These are phyloP conservation scores for Cyprinus carpio DNA, from an alignment of 2,113 vertebrate species.

Conservation along the genomic window DNA sequence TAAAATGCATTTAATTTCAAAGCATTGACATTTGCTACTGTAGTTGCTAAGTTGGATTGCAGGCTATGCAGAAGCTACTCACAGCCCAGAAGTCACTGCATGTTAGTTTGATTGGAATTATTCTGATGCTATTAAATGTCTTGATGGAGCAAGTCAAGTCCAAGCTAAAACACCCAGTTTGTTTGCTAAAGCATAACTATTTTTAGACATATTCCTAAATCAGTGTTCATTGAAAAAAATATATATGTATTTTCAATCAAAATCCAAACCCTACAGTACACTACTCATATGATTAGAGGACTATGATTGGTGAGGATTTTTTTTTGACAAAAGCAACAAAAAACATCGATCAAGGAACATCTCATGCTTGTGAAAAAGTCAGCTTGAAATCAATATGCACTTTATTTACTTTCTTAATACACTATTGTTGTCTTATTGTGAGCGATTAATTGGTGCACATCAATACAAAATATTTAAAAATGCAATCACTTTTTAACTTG, in stretches of 20 bases:
- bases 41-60: neutral
- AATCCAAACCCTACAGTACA: neutral
- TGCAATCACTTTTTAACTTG: neutral
- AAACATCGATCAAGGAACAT: neutral
- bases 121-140: neutral
- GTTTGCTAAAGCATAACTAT: neutral
- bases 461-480: neutral
- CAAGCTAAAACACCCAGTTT: neutral
- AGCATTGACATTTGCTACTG: constrained; percentile 33
- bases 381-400: neutral
- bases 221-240: neutral
- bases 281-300: neutral
- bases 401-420: neutral
- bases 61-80: neutral
- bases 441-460: neutral
- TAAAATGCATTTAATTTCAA: neutral
- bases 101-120: neutral
- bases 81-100: neutral
- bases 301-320: neutral
- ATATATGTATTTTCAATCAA: neutral
- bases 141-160: neutral
- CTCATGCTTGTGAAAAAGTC: neutral
- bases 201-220: neutral
- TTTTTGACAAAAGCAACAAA: neutral
- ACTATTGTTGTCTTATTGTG: neutral